Evolutionary conservation across 2,888 invertebrate genomes (phyloP).

Genomic region (Halictus ligatus): DNA sequence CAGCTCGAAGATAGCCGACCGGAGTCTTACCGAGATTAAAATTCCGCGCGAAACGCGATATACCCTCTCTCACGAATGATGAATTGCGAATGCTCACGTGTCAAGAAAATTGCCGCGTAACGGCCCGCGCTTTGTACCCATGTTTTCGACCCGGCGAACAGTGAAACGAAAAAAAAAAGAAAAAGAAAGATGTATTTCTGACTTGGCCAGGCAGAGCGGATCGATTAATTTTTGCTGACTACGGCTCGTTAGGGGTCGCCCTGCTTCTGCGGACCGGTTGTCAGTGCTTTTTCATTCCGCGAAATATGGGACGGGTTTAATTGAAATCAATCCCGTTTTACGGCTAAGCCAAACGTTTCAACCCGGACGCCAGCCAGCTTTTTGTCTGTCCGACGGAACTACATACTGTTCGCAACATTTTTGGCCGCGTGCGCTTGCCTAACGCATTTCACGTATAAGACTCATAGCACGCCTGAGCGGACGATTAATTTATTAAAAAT

Average conservation of each 20-base stretch:
- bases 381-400: slow-evolving; percentile 1
- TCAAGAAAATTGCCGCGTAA: slow-evolving; percentile 24
- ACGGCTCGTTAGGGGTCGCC: slow-evolving; percentile 33
- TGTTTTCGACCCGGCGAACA: background rate
- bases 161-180: too few relatives aligned
- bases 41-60: slow-evolving; percentile 20
- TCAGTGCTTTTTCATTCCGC: slow-evolving; percentile 28
- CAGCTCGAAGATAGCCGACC: background rate
- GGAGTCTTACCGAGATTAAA: slow-evolving; percentile 15
- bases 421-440: background rate
- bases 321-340: slow-evolving; percentile 41
- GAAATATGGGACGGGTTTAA: slow-evolving; percentile 46
- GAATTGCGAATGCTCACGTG: slow-evolving; percentile 35
- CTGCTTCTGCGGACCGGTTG: slow-evolving; percentile 6
- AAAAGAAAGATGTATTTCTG: slow-evolving; percentile 6
- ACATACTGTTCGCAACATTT: background rate
- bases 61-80: background rate
- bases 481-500: background rate
- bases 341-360: slow-evolving; percentile 25
- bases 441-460: background rate
- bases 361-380: background rate
- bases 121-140: slow-evolving; percentile 11
- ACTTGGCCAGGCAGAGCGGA: background rate
- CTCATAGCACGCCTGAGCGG: background rate
- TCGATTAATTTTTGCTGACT: slow-evolving; percentile 50